These are phyloP conservation scores for Tenualosa thibaudeaui DNA, from an alignment of 2,797 vertebrate species.

Conservation along the genomic window DNA sequence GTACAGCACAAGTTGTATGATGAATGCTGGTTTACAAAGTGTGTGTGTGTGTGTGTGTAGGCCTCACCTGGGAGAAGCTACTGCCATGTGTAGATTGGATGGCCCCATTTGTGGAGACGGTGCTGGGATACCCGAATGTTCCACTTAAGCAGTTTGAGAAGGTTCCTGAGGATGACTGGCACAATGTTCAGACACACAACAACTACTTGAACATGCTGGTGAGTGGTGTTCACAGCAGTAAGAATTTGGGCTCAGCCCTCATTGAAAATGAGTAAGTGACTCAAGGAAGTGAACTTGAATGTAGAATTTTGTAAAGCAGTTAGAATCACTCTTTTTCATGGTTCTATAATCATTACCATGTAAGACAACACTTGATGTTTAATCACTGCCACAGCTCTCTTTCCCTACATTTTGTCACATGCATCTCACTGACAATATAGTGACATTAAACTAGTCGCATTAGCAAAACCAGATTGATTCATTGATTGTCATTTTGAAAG, in stretches of 20 bases:
- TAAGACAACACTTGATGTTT: too few relatives aligned
- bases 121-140: conserved; percentile 59
- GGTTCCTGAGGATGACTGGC: conserved; percentile 77
- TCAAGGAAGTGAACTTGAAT: too few relatives aligned
- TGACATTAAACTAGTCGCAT: too few relatives aligned
- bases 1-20: background rate
- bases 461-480: background rate
- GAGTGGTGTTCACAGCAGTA: conserved; percentile 42
- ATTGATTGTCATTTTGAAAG: too few relatives aligned
- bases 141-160: conserved; percentile 77
- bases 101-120: conserved; percentile 75
- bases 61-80: conserved; percentile 78
- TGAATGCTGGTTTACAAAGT: background rate
- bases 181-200: conserved; percentile 86
- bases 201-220: conserved; percentile 87
- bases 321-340: too few relatives aligned
- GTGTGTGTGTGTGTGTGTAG: conserved; percentile 56
- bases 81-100: conserved; percentile 84
- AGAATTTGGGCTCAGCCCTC: too few relatives aligned
- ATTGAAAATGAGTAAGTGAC: too few relatives aligned
- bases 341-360: too few relatives aligned
- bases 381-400: too few relatives aligned
- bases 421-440: too few relatives aligned
- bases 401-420: too few relatives aligned
- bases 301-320: too few relatives aligned